Conservation (phyloP, 2,113 vertebrate genomes). For the Dicentrarchus labrax region DNA sequence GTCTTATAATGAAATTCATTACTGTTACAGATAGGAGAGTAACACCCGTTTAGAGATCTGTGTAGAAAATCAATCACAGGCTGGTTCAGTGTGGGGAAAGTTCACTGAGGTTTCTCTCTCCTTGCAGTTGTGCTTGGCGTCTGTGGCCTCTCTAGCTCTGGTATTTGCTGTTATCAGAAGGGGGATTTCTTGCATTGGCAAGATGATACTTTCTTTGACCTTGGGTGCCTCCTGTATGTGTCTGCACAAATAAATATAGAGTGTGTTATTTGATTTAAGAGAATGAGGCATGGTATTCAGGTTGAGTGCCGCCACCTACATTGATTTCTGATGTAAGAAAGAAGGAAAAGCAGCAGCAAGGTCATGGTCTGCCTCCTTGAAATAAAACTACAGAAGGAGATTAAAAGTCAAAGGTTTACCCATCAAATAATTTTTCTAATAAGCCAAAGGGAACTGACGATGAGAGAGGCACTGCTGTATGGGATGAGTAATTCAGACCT, state of each 20-base stretch:
- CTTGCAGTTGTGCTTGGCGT: constrained; percentile 23
- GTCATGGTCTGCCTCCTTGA: constrained; percentile 28
- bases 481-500: not conserved
- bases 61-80: constrained; percentile 76
- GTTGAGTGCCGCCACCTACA: constrained; percentile 32
- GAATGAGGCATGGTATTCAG: constrained; percentile 25
- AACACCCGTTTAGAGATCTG: constrained; percentile 76
- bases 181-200: constrained; percentile 54
- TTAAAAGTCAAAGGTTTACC: constrained; percentile 37
- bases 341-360: not conserved
- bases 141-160: constrained; percentile 52
- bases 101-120: constrained; percentile 60
- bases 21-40: constrained; percentile 76
- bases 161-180: constrained; percentile 56
- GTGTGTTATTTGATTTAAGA: constrained; percentile 49
- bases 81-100: constrained; percentile 59
- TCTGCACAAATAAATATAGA: constrained; percentile 48
- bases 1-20: constrained; percentile 79
- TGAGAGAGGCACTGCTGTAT: not conserved
- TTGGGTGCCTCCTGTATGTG: constrained; percentile 39
- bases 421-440: constrained; percentile 4
- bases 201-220: constrained; percentile 63
- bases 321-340: constrained; percentile 56
- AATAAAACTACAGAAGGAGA: constrained; percentile 10
- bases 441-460: not conserved